Base-by-base conservation (phyloP, 1,140 invertebrate genomes). In the Stratiolaelaps scimitus region DNA sequence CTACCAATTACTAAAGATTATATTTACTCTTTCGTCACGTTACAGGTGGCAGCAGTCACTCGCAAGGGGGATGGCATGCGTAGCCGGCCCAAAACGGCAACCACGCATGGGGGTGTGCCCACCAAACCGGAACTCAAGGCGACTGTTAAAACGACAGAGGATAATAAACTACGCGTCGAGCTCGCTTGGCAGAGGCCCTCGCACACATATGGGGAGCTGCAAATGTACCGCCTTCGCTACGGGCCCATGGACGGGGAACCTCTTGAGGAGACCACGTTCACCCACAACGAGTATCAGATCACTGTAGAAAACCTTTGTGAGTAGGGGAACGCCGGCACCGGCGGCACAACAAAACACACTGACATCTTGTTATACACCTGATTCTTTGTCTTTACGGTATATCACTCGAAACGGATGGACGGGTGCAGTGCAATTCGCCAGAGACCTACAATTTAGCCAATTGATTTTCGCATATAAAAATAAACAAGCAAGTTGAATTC, bases 31-130 rank as follows among this genome's bases (percentile, higher is more conserved):
- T n/a, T n/a, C n/a, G n/a, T n/a, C 34, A 10, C 34, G 15, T 83
- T 90, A 17, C 88, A 92, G 79, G 91, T 97, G 28, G 89, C 91
- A 0, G 93, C 91, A 0, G 78, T 94, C 29, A 95, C 92, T 0
- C 81, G 92, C 53, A 95, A 93, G 76, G 92, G 92, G 4, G 92
- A 97, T 75, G 93, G 93, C 2, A 84, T 88, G 72, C 78, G 91
- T 64, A 94, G 90, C 72, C 75, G 81, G 66, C 85, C 88, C 2
- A 84, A 86, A 53, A 83, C 83, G 46, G 84, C 92, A 0, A 86
- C 83, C 75, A 97, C 92, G 2, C 90, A 89, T 20, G 92, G 92
- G 10, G 92, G 93, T 71, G 91, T 94, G 45, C 90, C 91, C 17
- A 86, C 86, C 66, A 80, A 85, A 70, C 89, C 90, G n/a, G 83